Evolutionary conservation across 2,797 vertebrate genomes (phyloP).

Genomic region (Muscicapa comitata): DNA sequence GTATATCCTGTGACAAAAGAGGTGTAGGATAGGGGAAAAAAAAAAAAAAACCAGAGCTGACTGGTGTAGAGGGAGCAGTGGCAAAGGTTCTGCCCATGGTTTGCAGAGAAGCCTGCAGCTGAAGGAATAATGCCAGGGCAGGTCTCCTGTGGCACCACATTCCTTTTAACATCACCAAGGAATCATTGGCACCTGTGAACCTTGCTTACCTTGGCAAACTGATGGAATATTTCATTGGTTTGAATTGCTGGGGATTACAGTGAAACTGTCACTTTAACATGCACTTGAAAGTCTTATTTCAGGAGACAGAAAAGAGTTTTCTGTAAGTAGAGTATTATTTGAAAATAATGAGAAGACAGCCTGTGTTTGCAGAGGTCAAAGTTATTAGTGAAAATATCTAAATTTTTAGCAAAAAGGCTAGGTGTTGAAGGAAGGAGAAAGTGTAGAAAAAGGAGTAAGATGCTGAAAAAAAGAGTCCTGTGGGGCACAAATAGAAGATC

Average conservation of each 20-base stretch:
- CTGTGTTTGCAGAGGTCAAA: slow-evolving; percentile 6
- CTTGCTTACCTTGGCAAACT: not conserved
- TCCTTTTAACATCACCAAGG: not conserved
- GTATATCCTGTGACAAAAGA: not conserved
- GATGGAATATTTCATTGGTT: not conserved
- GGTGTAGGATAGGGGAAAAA: not conserved
- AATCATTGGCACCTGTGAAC: not conserved
- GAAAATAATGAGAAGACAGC: not conserved
- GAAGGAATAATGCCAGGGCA: not conserved
- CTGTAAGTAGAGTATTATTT: not conserved
- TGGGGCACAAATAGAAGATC: slow-evolving; percentile 17
- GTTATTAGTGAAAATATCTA: slow-evolving; percentile 1
- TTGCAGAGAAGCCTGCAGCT: not conserved
- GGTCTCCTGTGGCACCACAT: not conserved
- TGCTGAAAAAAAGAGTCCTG: not conserved
- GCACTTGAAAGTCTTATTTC: not conserved
- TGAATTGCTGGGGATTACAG: not conserved
- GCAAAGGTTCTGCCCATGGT: not conserved
- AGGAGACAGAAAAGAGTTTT: not conserved
- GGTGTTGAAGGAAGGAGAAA: not conserved
- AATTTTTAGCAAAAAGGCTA: not conserved
- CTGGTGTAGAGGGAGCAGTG: not conserved
- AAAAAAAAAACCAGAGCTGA: not conserved
- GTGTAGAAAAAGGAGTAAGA: not conserved
- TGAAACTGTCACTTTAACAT: not conserved